Conservation (phyloP, 1,140 invertebrate genomes). For the Monochamus saltuarius region DNA sequence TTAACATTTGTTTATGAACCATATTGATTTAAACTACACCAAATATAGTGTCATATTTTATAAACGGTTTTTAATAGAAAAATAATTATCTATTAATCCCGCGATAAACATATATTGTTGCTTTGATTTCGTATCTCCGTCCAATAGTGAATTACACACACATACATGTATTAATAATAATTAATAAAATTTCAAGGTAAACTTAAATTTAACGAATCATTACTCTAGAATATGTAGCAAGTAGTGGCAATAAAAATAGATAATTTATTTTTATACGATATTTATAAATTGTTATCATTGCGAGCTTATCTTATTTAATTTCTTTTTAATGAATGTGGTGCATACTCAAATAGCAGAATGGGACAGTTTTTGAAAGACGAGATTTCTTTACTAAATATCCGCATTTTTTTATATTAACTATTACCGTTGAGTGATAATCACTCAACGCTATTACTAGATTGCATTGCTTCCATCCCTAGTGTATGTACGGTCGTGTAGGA, state of each 20-base stretch:
- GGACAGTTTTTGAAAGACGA: not conserved
- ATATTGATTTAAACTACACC: no score
- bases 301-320: constrained; percentile 3
- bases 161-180: not conserved
- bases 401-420: not conserved
- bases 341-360: not conserved
- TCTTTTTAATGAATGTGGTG: not conserved
- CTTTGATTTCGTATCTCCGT: no score
- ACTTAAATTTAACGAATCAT: not conserved
- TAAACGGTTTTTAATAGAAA: constrained; percentile 3
- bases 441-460: no score
- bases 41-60: constrained; percentile 1
- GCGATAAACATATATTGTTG: not conserved
- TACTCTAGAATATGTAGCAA: no score
- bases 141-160: no score
- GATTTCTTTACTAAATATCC: not conserved
- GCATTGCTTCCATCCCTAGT: no score
- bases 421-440: no score
- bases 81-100: constrained; percentile 8
- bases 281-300: constrained; percentile 5
- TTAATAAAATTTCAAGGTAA: constrained; percentile 1
- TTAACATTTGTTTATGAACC: no score
- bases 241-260: no score
- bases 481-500: no score
- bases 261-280: constrained; percentile 3